Percentiles rank a stretch among this genome's conserved stretches.
Conservation (phyloP, 2,113 vertebrate species). For the Elephas maximus region DNA sequence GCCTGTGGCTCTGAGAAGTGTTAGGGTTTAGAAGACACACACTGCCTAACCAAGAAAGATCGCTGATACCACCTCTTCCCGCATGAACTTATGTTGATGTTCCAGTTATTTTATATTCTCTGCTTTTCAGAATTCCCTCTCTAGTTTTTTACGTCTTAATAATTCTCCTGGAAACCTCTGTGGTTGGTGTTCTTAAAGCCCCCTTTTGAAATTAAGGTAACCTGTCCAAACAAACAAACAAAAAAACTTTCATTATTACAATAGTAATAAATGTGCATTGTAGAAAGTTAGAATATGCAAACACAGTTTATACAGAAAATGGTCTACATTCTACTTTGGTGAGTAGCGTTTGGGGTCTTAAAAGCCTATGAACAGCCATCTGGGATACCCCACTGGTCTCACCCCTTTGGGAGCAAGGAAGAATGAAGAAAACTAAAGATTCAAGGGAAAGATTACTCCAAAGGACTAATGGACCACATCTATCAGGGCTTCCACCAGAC, state of each 20-base stretch:
- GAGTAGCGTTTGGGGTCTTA: too few species aligned
- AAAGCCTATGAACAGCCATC: too few species aligned
- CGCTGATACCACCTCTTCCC: background rate
- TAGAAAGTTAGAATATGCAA: background rate
- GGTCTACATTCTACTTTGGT: too few species aligned
- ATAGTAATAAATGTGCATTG: background rate
- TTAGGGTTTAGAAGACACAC: background rate
- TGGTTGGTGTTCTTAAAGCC: background rate
- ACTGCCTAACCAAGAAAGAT: background rate
- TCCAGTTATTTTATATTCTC: background rate
- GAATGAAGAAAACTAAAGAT: too few species aligned
- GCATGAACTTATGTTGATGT: accelerated
- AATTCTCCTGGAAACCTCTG: background rate
- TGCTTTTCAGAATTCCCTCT: background rate
- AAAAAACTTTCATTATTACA: background rate
- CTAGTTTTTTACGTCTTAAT: slow-evolving; percentile 50
- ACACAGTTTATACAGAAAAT: too few species aligned
- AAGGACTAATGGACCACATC: too few species aligned
- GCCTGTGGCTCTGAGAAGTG: background rate
- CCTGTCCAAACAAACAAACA: background rate
- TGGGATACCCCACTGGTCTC: too few species aligned
- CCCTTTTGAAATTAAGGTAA: background rate
- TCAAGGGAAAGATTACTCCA: too few species aligned
- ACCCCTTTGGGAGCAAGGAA: too few species aligned
- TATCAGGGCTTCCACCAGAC: too few species aligned